Conservation (phyloP, 2,113 vertebrate species). For the Hiodon alosoides region DNA sequence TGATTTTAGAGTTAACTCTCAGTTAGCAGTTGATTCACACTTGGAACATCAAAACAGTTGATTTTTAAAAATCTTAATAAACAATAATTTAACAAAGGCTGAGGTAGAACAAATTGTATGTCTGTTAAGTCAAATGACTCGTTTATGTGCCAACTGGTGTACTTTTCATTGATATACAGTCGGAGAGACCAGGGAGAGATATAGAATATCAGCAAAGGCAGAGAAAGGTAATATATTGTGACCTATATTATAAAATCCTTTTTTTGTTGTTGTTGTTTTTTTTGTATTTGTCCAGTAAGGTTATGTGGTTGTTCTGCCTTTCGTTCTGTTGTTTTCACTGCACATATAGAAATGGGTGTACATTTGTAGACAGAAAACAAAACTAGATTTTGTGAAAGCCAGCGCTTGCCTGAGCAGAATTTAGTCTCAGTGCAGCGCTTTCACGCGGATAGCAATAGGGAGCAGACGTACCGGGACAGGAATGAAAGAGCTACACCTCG, state of each 20-base stretch:
- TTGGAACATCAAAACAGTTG: not conserved
- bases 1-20: too few relatives aligned
- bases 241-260: not conserved
- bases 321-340: too few relatives aligned
- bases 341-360: not conserved
- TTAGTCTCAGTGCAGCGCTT: too few relatives aligned
- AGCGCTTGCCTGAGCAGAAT: too few relatives aligned
- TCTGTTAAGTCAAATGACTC: too few relatives aligned
- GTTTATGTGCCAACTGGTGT: not conserved
- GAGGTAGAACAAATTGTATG: too few relatives aligned
- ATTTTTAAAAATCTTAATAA: too few relatives aligned
- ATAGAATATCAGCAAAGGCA: conserved; percentile 20
- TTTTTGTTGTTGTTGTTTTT: not conserved
- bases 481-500: too few relatives aligned
- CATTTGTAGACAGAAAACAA: not conserved
- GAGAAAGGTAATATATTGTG: conserved; percentile 14
- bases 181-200: conserved; percentile 30
- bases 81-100: too few relatives aligned
- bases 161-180: conserved; percentile 10
- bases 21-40: not conserved
- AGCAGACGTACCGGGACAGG: too few relatives aligned
- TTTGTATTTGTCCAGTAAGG: not conserved
- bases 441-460: too few relatives aligned
- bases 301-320: not conserved
- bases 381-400: too few relatives aligned